Evolutionary conservation across 2,113 vertebrate species (phyloP).

Genomic region (Anguilla japonica): DNA sequence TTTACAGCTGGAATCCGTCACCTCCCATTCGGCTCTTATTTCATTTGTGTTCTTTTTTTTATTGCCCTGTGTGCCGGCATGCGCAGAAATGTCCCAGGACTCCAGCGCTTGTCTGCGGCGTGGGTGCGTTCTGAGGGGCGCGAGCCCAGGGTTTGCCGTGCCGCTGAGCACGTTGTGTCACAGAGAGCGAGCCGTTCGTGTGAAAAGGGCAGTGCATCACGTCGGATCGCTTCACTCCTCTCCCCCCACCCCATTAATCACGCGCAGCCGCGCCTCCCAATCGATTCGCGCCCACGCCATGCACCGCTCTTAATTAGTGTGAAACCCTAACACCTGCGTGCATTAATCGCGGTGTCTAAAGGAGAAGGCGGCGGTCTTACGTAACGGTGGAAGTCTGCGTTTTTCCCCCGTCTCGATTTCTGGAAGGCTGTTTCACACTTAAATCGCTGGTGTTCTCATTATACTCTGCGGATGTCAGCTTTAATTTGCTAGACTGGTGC

Average conservation of each 20-base stretch:
- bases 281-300: neutral
- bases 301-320: neutral
- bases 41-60: neutral
- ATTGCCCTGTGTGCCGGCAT: neutral
- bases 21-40: neutral
- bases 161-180: neutral
- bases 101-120: neutral
- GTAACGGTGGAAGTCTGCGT: neutral
- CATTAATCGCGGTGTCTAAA: neutral
- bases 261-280: neutral
- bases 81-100: neutral
- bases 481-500: neutral
- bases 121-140: neutral
- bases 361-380: neutral
- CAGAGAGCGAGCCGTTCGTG: neutral
- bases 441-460: slow-evolving; percentile 1
- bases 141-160: neutral
- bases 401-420: neutral
- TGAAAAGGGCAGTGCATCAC: neutral
- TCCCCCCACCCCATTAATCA: neutral
- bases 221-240: neutral
- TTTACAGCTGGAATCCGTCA: neutral
- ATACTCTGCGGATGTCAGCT: neutral
- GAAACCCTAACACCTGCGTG: neutral
- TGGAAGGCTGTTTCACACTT: neutral